These are phyloP conservation scores for Drosophila paucipuncta DNA, from an alignment of 2,888 invertebrate species.

Conservation along the genomic window DNA sequence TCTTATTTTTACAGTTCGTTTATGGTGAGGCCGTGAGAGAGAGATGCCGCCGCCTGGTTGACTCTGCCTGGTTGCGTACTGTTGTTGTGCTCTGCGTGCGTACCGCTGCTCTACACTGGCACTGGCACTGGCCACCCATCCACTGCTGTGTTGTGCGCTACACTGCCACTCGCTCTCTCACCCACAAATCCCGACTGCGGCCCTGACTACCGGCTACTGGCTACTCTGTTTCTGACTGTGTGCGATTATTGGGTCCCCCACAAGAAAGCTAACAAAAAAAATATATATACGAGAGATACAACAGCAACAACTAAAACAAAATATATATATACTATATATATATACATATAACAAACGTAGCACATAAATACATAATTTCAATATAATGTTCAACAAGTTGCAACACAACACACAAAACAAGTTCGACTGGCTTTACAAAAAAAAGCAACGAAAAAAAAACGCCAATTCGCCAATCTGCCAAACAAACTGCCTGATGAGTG, in stretches of 20 bases:
- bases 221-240: constrained; percentile 41
- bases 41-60: constrained; percentile 59
- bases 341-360: constrained; percentile 22
- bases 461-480: constrained; percentile 43
- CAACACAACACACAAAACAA: constrained; percentile 3
- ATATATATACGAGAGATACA: neutral
- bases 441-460: constrained; percentile 9
- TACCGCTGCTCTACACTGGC: constrained; percentile 43
- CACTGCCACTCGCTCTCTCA: constrained; percentile 40
- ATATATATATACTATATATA: neutral
- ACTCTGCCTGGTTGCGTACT: constrained; percentile 57
- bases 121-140: constrained; percentile 13
- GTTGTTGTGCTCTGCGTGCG: constrained; percentile 35
- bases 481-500: constrained; percentile 17
- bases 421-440: constrained; percentile 10
- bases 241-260: constrained; percentile 38
- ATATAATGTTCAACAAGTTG: constrained; percentile 34
- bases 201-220: constrained; percentile 48
- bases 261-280: constrained; percentile 11
- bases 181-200: constrained; percentile 56
- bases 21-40: constrained; percentile 60
- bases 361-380: constrained; percentile 37
- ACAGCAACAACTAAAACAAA: constrained; percentile 14
- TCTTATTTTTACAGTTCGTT: constrained; percentile 81
- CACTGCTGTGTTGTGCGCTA: constrained; percentile 11